These are phyloP conservation scores for Procambarus virginalis DNA, from an alignment of 1,140 invertebrate species.

Conservation along the genomic window DNA sequence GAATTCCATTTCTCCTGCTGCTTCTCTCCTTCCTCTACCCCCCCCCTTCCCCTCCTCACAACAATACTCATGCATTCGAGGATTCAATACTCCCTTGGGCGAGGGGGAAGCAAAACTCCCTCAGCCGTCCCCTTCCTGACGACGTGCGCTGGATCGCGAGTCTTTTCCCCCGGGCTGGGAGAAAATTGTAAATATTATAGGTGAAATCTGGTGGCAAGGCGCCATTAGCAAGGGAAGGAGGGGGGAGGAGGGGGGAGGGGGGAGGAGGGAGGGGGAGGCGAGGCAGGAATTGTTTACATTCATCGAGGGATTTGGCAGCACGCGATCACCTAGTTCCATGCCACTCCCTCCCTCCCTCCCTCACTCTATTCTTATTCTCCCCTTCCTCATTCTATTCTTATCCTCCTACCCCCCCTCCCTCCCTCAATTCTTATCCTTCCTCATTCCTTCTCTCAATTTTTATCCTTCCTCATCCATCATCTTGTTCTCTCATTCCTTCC, in stretches of 20 bases:
- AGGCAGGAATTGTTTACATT: slow-evolving; percentile 19
- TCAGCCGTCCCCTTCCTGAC: neutral
- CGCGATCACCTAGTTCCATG: neutral
- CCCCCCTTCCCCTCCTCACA: neutral
- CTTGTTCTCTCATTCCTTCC: neutral
- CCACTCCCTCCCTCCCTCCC: neutral
- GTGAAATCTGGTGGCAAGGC: neutral
- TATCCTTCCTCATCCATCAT: neutral
- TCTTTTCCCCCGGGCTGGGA: neutral
- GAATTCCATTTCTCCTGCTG: neutral
- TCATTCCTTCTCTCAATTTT: neutral
- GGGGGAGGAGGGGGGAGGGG: neutral
- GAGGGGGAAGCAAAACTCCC: neutral
- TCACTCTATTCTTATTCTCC: neutral
- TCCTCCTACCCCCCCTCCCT: neutral
- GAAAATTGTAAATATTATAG: neutral
- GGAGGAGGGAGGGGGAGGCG: neutral
- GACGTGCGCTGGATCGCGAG: neutral
- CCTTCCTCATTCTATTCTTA: neutral
- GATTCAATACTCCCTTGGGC: neutral
- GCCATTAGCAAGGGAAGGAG: neutral
- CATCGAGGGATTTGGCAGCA: slow-evolving; percentile 18
- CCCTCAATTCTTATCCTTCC: neutral
- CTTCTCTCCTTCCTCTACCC: neutral
- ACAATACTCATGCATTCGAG: no score